These are phyloP conservation scores for crab-eating macaque (Macaca fascicularis) DNA, from an alignment of 2,113 vertebrate species.

Conservation along the genomic window DNA sequence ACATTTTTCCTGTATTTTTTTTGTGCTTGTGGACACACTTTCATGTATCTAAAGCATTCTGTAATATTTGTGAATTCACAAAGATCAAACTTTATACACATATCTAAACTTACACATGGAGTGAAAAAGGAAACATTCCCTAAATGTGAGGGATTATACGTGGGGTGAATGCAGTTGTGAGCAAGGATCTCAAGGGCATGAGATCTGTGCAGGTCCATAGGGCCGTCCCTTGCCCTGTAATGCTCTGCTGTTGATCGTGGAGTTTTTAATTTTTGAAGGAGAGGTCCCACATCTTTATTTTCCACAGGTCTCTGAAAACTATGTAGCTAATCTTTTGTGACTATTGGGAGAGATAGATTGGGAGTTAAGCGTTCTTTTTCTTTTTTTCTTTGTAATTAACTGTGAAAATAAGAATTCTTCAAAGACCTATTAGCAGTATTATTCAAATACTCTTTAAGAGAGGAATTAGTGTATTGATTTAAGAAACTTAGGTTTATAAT, in stretches of 20 bases:
- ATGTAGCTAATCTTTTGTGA: neutral
- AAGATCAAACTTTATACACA: neutral
- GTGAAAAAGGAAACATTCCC: neutral
- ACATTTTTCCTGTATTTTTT: neutral
- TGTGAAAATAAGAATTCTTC: neutral
- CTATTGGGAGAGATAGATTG: neutral
- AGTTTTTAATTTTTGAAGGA: neutral
- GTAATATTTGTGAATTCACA: neutral
- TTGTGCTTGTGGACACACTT: neutral
- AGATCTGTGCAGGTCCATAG: neutral
- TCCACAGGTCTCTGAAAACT: neutral
- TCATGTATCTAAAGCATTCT: neutral
- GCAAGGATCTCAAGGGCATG: neutral
- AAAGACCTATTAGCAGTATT: conserved; percentile 16
- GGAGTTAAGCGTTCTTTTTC: neutral
- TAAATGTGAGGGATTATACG: neutral
- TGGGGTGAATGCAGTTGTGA: too few relatives aligned
- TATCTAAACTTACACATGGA: neutral
- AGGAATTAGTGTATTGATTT: neutral
- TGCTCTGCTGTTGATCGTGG: neutral
- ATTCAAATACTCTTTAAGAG: conserved; percentile 30
- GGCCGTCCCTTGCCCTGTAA: neutral
- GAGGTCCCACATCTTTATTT: neutral
- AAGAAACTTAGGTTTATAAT: neutral
- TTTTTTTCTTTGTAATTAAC: neutral